Base-by-base conservation (phyloP, 2,888 invertebrate genomes). In the Zele albiditarsus region DNA sequence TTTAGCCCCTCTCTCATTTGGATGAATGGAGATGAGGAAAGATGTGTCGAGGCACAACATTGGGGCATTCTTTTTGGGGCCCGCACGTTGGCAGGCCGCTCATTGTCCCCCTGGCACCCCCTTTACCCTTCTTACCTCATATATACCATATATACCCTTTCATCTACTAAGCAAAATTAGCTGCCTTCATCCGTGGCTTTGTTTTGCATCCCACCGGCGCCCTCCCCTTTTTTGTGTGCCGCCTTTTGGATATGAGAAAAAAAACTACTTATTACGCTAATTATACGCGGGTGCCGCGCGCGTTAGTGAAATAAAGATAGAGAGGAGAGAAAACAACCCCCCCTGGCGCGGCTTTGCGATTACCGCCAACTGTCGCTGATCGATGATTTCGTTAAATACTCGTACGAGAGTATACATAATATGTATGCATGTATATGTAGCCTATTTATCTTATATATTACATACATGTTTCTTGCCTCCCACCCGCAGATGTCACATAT, bases 181-280 rank as follows among this genome's bases (percentile, higher is more conserved):
- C 88, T 85, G 86, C 85, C 86, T 86, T 85, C 82, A 74, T 75
- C 71, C 77, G 73, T 31, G 82, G 84, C 86, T 85, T 88, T 88
- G 87, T 88, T 87, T 88, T 87, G n/a, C 87, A 80, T 77, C 78
- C 79, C 78, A 83, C 82, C 83, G 79, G 81, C 81, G 80, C 73
- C 69, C 72, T 69, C 73, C 67, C 78, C 38, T 25, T 42, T 77
- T 73, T 65, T 62, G 4, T 58, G 68, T 68, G 33, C 67, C 46
- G 53, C 73, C 68, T 79, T 42, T 16, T 12, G 58, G 27, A 60
- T 63, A 63, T 63, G n/a, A 23, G 78, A 63, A 75, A 80, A 80
- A 87, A 87, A 86, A 87, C 87, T 86, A 86, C 87, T 88, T 88
- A 88, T 88, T 87, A 88, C 87, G 87, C 87, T 88, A 87, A 87